Conservation (phyloP, 2,797 vertebrate genomes). For the Pangasius krempfi region DNA sequence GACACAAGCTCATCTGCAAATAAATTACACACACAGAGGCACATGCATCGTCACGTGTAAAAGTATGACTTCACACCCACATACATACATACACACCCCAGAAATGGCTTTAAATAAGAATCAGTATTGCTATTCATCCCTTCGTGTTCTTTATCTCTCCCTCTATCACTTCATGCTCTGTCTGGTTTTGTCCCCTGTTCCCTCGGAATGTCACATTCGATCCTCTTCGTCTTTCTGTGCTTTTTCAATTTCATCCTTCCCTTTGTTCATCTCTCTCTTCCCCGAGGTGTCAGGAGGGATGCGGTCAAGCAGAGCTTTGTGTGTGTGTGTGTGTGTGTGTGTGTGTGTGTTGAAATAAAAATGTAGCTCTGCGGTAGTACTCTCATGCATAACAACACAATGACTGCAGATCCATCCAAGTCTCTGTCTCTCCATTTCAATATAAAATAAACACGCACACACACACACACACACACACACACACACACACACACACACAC, state of each 20-base stretch:
- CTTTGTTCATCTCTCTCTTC: slow-evolving; percentile 46
- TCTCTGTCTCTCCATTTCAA: slow-evolving; percentile 55
- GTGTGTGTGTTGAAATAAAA: slow-evolving; percentile 51
- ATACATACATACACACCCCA: neutral
- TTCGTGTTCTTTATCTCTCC: slow-evolving; percentile 21
- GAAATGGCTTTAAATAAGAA: slow-evolving; percentile 1
- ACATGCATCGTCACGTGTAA: neutral
- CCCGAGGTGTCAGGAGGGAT: slow-evolving; percentile 37
- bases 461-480: neutral
- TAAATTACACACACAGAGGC: neutral
- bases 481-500: neutral
- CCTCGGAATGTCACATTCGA: slow-evolving; percentile 47
- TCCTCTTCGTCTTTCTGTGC: slow-evolving; percentile 29
- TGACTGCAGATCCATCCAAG: slow-evolving; percentile 47
- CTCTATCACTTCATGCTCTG: slow-evolving; percentile 33
- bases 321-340: slow-evolving; percentile 38
- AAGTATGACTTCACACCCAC: slow-evolving; percentile 2
- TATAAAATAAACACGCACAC: neutral
- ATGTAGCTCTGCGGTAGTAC: slow-evolving; percentile 60
- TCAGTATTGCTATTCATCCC: slow-evolving; percentile 15
- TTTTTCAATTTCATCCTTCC: slow-evolving; percentile 44
- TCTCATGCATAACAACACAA: slow-evolving; percentile 69
- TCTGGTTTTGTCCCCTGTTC: slow-evolving; percentile 25
- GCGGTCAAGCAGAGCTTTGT: slow-evolving; percentile 55
- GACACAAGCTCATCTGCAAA: slow-evolving; percentile 36